Evolutionary conservation across 2,113 vertebrate genomes (phyloP).

Genomic region (Psophia crepitans): DNA sequence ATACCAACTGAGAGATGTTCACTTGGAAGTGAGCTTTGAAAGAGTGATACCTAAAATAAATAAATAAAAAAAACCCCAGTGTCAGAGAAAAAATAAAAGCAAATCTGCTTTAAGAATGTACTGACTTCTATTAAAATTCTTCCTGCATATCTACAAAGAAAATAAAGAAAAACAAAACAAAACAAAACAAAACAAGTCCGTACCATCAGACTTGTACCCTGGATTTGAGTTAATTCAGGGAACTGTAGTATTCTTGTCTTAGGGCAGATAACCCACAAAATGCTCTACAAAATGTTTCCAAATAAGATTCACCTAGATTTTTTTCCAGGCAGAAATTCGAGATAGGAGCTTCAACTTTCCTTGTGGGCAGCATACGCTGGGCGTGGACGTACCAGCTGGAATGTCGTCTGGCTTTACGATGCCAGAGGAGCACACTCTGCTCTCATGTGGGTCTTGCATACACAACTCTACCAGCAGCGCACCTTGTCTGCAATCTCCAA

Average conservation of each 20-base stretch:
- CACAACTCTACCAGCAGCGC: too few relatives aligned
- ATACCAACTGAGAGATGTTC: neutral
- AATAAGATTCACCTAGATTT: neutral
- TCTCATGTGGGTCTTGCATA: neutral
- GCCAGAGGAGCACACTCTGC: neutral
- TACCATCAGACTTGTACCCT: neutral
- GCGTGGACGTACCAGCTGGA: rapidly evolving
- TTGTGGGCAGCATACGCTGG: neutral
- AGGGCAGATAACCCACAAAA: neutral
- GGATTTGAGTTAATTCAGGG: neutral
- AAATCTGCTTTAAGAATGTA: neutral
- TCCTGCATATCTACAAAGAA: neutral
- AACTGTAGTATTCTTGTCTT: neutral
- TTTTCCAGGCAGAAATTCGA: neutral
- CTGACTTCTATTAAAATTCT: neutral
- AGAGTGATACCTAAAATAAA: neutral
- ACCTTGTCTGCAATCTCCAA: rapidly evolving
- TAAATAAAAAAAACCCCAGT: neutral
- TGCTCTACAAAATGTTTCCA: neutral
- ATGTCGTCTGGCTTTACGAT: neutral
- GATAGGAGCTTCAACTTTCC: neutral
- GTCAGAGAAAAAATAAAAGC: neutral
- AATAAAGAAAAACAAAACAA: neutral
- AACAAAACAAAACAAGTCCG: neutral
- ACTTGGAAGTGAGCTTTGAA: neutral